These are phyloP conservation scores for Cathartes aura DNA, from an alignment of 2,113 vertebrate species.

Conservation along the genomic window DNA sequence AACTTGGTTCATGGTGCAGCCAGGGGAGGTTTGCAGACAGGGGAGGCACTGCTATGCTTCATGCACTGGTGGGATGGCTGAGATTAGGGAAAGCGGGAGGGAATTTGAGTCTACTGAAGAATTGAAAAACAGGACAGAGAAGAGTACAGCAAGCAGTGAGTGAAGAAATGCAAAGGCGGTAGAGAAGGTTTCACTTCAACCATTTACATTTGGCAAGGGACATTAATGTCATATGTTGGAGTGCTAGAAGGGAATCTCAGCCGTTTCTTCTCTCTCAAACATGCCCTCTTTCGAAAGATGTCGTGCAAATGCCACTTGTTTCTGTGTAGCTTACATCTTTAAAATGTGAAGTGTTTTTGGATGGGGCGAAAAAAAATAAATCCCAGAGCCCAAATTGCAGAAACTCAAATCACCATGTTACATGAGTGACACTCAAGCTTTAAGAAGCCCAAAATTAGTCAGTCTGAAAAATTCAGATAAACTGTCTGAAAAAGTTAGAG, in stretches of 20 bases:
- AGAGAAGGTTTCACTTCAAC: background rate
- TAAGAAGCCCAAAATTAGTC: background rate
- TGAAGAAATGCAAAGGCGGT: background rate
- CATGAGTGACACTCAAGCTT: background rate
- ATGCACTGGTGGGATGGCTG: background rate
- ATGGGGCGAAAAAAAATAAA: accelerated
- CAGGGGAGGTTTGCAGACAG: background rate
- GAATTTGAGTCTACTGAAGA: background rate
- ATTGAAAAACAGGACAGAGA: background rate
- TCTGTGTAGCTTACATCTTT: background rate
- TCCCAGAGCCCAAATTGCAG: background rate
- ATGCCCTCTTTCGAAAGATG: background rate
- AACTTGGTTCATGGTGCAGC: background rate
- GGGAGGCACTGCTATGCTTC: background rate
- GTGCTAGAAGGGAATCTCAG: background rate
- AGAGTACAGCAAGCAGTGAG: background rate
- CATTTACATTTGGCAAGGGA: background rate
- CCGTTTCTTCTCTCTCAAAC: background rate
- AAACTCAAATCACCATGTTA: background rate
- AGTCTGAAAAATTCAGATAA: background rate
- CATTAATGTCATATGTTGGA: background rate
- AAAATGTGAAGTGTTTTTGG: background rate
- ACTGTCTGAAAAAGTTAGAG: background rate
- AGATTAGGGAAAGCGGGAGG: background rate
- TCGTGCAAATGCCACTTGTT: background rate